Percentiles rank a stretch among this genome's conserved stretches.
Conservation (phyloP, 1,140 invertebrate species). For the Diachasma alloeum region DNA sequence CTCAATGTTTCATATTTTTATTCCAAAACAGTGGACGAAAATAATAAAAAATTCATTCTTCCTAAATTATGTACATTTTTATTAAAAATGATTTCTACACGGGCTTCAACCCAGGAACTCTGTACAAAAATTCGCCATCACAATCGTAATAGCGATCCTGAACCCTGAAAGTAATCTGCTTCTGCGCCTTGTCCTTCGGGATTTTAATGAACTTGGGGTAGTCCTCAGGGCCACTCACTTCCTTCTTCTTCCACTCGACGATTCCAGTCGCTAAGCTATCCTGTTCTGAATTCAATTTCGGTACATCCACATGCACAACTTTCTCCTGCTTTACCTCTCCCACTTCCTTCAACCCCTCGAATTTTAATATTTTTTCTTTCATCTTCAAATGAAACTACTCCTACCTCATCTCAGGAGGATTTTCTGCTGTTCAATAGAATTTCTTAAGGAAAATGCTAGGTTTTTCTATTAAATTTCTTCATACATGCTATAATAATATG, state of each 20-base stretch:
- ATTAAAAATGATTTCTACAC: neutral
- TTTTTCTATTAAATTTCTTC: too few relatives aligned
- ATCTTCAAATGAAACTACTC: neutral
- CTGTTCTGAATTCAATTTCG: neutral
- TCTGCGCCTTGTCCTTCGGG: constrained; percentile 68
- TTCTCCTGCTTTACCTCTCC: neutral
- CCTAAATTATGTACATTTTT: neutral
- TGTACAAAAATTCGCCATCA: constrained; percentile 79
- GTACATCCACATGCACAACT: neutral
- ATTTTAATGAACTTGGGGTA: constrained; percentile 73
- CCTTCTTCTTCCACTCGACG: constrained; percentile 43
- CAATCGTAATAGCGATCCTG: constrained; percentile 80
- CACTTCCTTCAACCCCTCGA: neutral
- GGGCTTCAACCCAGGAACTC: constrained; percentile 69
- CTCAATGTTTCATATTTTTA: too few relatives aligned
- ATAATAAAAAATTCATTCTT: too few relatives aligned
- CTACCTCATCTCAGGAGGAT: neutral
- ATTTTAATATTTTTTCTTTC: neutral
- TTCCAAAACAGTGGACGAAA: too few relatives aligned
- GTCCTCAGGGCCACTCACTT: constrained; percentile 29
- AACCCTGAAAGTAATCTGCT: constrained; percentile 73
- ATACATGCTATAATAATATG: too few relatives aligned
- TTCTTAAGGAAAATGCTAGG: too few relatives aligned
- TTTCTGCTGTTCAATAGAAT: neutral
- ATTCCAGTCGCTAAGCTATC: constrained; percentile 43